Base-by-base conservation (phyloP, 2,113 vertebrate genomes). In the Pantherophis guttatus region DNA sequence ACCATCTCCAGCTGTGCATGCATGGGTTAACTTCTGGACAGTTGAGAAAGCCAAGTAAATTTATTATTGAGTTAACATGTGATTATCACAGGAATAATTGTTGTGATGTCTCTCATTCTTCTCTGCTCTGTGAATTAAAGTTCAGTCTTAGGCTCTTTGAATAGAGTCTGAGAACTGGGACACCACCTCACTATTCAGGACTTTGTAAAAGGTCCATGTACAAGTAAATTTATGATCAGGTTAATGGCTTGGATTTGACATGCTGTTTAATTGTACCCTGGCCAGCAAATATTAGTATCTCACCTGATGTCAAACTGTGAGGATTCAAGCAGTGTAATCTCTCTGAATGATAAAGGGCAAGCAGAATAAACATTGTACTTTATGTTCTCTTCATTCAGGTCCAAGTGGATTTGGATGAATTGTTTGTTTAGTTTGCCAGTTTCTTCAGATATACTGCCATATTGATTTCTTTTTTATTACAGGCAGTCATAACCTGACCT, bases 381-480 rank as follows among this genome's bases (percentile, higher is more conserved):
- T 98, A 98, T 98, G 97, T 97, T 98, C 97, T 97, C 98, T 98
- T 98, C 98, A 98, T 98, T 98, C 97, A 96, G 96, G 96, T 97
- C 98, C 98, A 98, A 98, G 97, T 98, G 96, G 97, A 97, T 98
- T 98, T 97, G 98, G 98, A 98, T 98, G 97, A 97, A 98, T 98
- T 98, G 97, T 98, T 98, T 98, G 98, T 98, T 98, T 97, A 97
- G 98, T 98, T 98, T 98, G 96, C 97, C 97, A 97, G 96, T 97
- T 97, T 95, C 97, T 97, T 97, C 97, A 97, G 97, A 98, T 97
- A 97, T 97, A 96, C 94, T 96, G 95, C 96, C 91, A 93, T 98
- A 98, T 98, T 97, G 98, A 98, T 98, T 98, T 96, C 95, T 98
- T 98, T 98, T 81, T 98, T 98, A 98, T 97, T 98, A 97, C 97